Evolutionary conservation across 1,140 invertebrate genomes (phyloP).

Genomic region (Brachionus koreanus): DNA sequence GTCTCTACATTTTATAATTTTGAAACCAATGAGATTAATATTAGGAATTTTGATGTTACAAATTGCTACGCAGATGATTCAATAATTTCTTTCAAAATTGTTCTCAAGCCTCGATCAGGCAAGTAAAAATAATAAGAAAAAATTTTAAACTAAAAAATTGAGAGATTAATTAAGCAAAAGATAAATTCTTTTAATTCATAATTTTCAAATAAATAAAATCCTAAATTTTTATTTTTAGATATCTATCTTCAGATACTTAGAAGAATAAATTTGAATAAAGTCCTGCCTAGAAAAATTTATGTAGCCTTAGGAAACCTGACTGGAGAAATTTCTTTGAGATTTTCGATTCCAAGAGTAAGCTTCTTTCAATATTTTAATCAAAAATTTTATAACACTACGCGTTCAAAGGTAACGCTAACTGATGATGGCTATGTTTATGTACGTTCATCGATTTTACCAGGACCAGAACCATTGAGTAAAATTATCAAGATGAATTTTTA

Average conservation of each 20-base stretch:
- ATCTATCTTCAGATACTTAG: not conserved
- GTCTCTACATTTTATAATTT: constrained; percentile 39
- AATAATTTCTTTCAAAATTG: not conserved
- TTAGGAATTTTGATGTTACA: constrained; percentile 2
- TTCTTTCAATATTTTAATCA: not conserved
- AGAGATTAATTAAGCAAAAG: too few species aligned
- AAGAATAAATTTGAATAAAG: not conserved
- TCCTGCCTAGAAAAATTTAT: not conserved
- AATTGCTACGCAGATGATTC: not conserved
- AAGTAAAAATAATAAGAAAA: not conserved
- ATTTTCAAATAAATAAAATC: not conserved
- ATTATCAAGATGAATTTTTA: not conserved
- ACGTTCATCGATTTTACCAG: constrained; percentile 9
- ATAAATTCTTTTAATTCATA: not conserved
- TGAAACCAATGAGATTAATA: not conserved
- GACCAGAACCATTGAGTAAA: not conserved
- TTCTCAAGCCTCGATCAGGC: not conserved
- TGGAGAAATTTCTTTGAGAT: not conserved
- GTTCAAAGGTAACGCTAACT: not conserved
- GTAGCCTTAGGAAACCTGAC: not conserved
- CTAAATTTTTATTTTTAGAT: not conserved
- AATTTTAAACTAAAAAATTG: not conserved
- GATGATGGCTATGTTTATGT: constrained; percentile 14
- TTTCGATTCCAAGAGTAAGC: not conserved
- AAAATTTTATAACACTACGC: not conserved